phyloP scores from a whole-genome alignment of 30 jellyfish, hydroid and myxozoan genomes.

The Turritopsis dohrnii region DNA sequence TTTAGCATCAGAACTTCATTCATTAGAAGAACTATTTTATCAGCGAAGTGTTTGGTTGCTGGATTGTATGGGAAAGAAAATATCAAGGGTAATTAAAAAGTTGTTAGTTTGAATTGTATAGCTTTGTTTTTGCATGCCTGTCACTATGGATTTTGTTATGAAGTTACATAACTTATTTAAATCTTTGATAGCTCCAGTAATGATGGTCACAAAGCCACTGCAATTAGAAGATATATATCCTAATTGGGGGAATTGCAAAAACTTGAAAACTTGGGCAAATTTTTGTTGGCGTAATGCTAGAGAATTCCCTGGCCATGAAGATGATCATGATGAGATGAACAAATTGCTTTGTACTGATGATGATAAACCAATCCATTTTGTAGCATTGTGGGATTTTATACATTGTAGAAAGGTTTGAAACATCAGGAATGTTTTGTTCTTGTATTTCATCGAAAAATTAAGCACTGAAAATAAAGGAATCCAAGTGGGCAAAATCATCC shows the following conservation, averaged over 20 bases:
- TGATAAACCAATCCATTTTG: conserved; percentile 33
- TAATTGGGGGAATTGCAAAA: conserved; percentile 50
- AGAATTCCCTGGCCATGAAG: conserved; percentile 44
- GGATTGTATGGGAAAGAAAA: conserved; percentile 53
- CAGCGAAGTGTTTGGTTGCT: conserved; percentile 67
- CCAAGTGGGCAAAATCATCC: too few relatives aligned
- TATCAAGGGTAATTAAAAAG: conserved; percentile 28
- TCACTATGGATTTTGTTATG: too few relatives aligned
- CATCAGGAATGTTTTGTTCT: too few relatives aligned
- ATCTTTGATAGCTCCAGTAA: conserved; percentile 33
- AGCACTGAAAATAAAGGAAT: too few relatives aligned
- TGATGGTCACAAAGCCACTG: conserved; percentile 46
- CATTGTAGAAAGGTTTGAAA: conserved; percentile 49
- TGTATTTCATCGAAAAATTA: too few relatives aligned
- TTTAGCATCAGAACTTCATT: conserved; percentile 56
- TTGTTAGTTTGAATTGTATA: background rate
- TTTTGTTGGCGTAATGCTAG: conserved; percentile 40
- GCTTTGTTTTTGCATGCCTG: background rate
- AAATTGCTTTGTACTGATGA: conserved; percentile 32
- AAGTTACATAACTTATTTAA: background rate
- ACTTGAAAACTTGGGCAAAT: conserved; percentile 58
- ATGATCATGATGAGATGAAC: conserved; percentile 28
- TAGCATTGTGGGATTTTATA: conserved; percentile 48
- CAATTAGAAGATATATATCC: conserved; percentile 65
- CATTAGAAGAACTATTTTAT: conserved; percentile 51